Conservation (phyloP, 2,113 vertebrate genomes). For the Alaudala cheleensis region DNA sequence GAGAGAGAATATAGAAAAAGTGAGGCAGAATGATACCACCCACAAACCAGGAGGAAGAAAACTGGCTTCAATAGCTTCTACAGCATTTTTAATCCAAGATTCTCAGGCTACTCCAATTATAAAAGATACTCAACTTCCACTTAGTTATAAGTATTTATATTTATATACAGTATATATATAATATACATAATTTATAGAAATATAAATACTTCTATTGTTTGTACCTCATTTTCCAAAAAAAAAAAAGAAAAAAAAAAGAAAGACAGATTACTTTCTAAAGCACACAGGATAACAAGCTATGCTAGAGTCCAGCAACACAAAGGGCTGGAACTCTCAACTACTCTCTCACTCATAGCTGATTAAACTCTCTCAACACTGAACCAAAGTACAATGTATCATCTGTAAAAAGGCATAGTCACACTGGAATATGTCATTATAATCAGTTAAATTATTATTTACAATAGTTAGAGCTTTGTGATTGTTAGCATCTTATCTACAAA, state of each 20-base stretch:
- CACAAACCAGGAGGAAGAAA: not conserved
- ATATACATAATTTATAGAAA: no score
- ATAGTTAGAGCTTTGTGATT: not conserved
- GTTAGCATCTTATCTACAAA: not conserved
- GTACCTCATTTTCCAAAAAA: not conserved
- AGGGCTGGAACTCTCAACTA: not conserved
- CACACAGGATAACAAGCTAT: not conserved
- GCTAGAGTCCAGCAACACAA: not conserved
- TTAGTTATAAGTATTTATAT: not conserved
- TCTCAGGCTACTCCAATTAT: not conserved
- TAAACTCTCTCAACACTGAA: not conserved
- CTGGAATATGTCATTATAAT: not conserved
- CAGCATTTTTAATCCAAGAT: not conserved
- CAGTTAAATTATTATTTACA: not conserved
- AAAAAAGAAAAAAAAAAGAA: no score
- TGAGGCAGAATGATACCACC: accelerated
- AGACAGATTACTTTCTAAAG: not conserved
- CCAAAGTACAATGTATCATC: not conserved
- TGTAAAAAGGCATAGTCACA: not conserved
- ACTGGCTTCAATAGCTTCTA: not conserved
- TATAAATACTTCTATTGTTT: not conserved
- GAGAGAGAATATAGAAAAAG: not conserved
- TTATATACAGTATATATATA: no score
- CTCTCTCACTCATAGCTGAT: not conserved
- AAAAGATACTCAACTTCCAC: not conserved